Conservation (phyloP, 2,888 invertebrate genomes). For the Eupithecia centaureata region DNA sequence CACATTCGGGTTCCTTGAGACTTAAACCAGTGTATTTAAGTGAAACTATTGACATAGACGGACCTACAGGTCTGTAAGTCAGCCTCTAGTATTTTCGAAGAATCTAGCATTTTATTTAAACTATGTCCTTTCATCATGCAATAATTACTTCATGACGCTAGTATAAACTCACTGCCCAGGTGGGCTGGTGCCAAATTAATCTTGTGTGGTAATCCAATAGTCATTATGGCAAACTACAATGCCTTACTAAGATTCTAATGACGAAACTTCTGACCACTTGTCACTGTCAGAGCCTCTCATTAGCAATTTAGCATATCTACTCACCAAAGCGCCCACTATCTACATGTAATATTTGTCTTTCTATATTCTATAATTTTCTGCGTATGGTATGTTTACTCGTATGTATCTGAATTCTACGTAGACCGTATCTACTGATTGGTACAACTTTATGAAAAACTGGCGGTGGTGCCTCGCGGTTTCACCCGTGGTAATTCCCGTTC, state of each 20-base stretch:
- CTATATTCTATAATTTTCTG: background rate
- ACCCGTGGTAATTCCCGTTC: no score
- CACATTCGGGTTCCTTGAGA: no score
- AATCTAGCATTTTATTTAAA: background rate
- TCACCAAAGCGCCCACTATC: background rate
- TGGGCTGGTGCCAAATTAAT: conserved; percentile 22
- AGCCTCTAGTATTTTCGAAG: no score
- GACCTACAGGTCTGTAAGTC: no score
- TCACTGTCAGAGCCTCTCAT: conserved; percentile 24
- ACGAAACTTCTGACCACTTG: conserved; percentile 28
- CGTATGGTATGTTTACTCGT: background rate
- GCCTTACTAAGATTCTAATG: conserved; percentile 22
- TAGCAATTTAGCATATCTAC: conserved; percentile 14
- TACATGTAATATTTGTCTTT: background rate
- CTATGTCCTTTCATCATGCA: background rate
- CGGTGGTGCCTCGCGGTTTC: no score
- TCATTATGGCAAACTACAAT: conserved; percentile 25
- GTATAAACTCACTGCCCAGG: conserved; percentile 7
- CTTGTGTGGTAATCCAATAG: conserved; percentile 18
- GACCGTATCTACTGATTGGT: no score
- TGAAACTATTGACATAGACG: no score
- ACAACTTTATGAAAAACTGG: no score
- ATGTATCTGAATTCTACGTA: background rate
- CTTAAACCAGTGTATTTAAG: no score
- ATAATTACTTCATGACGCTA: background rate